These are phyloP conservation scores for human (Homo sapiens) DNA, from an alignment of 2,113 vertebrate species.

Conservation along the genomic window GRCh38 chr4:13306001-13306500, in stretches of 20 bases:
- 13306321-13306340: background rate
- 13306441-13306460: background rate
- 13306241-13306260: background rate
- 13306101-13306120: background rate
- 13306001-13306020: background rate
- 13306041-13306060: background rate
- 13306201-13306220: background rate
- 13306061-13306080: background rate
- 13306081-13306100: too few species aligned
- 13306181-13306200: background rate
- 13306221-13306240: background rate
- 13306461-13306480: background rate
- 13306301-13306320: background rate
- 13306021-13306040: too few species aligned
- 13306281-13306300: background rate
- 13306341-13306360: background rate
- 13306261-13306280: background rate
- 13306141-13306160: background rate
- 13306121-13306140: background rate
- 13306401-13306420: background rate
- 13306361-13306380: background rate
- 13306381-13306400: background rate
- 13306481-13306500: background rate
- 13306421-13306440: background rate
- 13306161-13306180: background rate